Percentiles rank a stretch among this genome's conserved stretches.
Conservation (phyloP, 2,797 vertebrate genomes). For the Mormyrus proboscirostris region DNA sequence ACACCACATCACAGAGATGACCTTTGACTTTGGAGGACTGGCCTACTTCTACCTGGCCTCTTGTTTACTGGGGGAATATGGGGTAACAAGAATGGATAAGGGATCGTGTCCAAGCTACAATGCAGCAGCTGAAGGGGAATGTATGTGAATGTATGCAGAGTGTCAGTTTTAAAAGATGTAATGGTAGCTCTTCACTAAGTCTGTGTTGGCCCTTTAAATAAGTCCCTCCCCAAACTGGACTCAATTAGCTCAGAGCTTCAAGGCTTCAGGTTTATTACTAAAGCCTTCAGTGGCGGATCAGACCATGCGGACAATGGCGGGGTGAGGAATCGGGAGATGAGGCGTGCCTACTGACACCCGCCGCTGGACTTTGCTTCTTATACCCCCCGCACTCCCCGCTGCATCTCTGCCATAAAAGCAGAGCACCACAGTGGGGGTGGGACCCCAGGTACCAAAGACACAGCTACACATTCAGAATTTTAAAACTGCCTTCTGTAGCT, state of each 20-base stretch:
- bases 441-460: not conserved
- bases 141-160: not conserved
- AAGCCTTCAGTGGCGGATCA: not conserved
- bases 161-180: not conserved
- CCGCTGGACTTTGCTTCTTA: conserved; percentile 8
- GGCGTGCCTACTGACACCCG: not conserved
- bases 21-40: not conserved
- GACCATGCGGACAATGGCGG: not conserved
- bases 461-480: not conserved
- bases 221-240: not conserved
- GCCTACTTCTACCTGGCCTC: not conserved
- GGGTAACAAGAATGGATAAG: not conserved
- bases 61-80: not conserved
- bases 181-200: not conserved
- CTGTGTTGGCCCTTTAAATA: not conserved
- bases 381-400: not conserved
- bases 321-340: not conserved
- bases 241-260: not conserved
- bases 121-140: not conserved
- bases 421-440: not conserved
- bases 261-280: not conserved
- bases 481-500: not conserved
- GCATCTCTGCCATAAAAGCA: conserved; percentile 6
- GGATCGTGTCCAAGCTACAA: not conserved
- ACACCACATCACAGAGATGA: not conserved